phyloP scores from a whole-genome alignment of 2,888 invertebrate species.

The Limenitis camilla region DNA sequence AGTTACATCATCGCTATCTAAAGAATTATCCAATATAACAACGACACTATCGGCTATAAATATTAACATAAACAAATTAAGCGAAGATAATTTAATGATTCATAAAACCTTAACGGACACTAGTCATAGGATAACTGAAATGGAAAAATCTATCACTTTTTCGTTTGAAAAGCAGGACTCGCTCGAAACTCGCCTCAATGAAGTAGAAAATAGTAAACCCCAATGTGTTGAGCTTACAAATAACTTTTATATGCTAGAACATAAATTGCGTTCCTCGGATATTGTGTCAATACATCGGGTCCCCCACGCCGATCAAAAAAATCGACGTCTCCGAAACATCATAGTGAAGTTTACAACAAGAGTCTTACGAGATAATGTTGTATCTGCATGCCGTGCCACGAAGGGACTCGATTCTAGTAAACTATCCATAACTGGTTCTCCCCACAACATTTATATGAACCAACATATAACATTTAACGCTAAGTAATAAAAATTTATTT shows the following conservation, averaged over 20 bases:
- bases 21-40: background rate
- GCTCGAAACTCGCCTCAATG: background rate
- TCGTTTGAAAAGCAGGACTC: background rate
- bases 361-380: slow-evolving; percentile 11
- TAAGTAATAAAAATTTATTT: slow-evolving; percentile 16
- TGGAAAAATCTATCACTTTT: background rate
- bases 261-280: background rate
- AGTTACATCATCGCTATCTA: background rate
- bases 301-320: background rate
- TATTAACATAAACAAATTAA: background rate
- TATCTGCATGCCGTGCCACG: slow-evolving; percentile 1
- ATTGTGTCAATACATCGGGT: slow-evolving; percentile 7
- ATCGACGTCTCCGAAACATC: slow-evolving; percentile 4
- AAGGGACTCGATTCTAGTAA: slow-evolving; percentile 6
- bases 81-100: background rate
- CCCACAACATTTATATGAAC: slow-evolving; percentile 9
- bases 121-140: background rate
- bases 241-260: no score
- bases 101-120: background rate
- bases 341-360: slow-evolving; percentile 8
- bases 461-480: slow-evolving; percentile 20
- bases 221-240: background rate
- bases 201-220: background rate
- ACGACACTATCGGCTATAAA: background rate
- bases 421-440: slow-evolving; percentile 6